Base-by-base conservation (phyloP, 2,888 invertebrate species). In the Drosophila helvetica region DNA sequence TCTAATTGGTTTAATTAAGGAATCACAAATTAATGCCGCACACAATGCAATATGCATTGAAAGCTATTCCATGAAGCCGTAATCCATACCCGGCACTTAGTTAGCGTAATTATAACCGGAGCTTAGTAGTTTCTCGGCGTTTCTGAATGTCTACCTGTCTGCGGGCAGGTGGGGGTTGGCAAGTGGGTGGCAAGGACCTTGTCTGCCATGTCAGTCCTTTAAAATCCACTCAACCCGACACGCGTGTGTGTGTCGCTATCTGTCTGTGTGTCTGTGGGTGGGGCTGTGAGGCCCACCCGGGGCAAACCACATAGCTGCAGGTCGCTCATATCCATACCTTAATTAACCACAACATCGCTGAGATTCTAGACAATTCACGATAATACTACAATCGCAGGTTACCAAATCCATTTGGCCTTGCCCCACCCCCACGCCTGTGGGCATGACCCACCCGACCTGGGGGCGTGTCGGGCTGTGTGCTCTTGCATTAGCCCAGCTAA, bases 1-100 rank as follows among this genome's bases (percentile, higher is more conserved):
- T 68, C 72, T 86, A 87, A 86, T 86, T 86, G 88, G 78, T 74
- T 87, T 81, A 86, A 86, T 88, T 83, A 88, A 78, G 81, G 75
- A 79, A 79, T 86, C 86, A 83, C 83, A 83, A 86, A 86, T 85
- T 86, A 86, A 85, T 82, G 66, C 63, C 22, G 47, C 57, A 64
- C 62, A 66, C 64, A 66, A 64, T 72, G 67, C 57, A 68, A 60
- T 64, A 72, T 74, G 66, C 73, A 63, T 65, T 51, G 56, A 54
- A 70, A 54, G 53, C 73, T 53, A 68, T 73, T 51, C 73, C 69
- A 74, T 82, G 71, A 72, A 50, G 53, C 52, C 68, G 59, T 73
- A 73, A 84, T 85, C 72, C 74, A 70, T 70, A 78, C 67, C 69
- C 63, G 64, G 51, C 71, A 78, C 74, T 83, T 76, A 76, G 74